A percentile compares a stretch with the other conserved stretches of the same genome.
These are phyloP conservation scores for Periophthalmus modestus DNA, from an alignment of 2,113 vertebrate genomes.

Conservation along the genomic window DNA sequence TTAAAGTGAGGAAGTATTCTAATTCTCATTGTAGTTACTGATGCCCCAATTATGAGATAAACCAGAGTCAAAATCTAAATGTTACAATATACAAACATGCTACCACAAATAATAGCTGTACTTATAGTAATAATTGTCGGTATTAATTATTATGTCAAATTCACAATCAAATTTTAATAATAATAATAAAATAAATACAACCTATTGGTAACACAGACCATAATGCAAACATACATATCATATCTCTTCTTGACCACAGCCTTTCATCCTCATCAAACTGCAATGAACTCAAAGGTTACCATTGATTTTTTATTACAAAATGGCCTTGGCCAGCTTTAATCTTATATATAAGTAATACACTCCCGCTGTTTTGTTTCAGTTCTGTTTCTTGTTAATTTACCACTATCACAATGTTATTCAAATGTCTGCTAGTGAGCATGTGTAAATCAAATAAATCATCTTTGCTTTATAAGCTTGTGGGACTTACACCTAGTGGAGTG, in stretches of 20 bases:
- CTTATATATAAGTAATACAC: neutral
- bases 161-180: no score
- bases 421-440: constrained; percentile 18
- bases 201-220: no score
- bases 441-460: constrained; percentile 35
- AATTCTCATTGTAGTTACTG: neutral
- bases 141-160: neutral
- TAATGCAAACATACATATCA: neutral
- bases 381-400: neutral
- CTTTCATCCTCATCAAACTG: neutral
- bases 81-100: no score
- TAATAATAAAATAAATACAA: no score
- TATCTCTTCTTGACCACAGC: neutral
- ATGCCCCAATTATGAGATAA: neutral
- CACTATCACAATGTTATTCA: neutral
- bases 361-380: neutral
- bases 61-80: neutral
- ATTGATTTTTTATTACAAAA: constrained; percentile 10
- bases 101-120: neutral
- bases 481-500: constrained; percentile 21
- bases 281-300: neutral
- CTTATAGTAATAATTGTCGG: no score
- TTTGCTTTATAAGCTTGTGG: constrained; percentile 38
- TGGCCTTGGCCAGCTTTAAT: neutral
- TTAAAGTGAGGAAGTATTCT: neutral